Evolutionary conservation across 2,888 invertebrate genomes (phyloP).

Genomic region (Epicampocera succincta): DNA sequence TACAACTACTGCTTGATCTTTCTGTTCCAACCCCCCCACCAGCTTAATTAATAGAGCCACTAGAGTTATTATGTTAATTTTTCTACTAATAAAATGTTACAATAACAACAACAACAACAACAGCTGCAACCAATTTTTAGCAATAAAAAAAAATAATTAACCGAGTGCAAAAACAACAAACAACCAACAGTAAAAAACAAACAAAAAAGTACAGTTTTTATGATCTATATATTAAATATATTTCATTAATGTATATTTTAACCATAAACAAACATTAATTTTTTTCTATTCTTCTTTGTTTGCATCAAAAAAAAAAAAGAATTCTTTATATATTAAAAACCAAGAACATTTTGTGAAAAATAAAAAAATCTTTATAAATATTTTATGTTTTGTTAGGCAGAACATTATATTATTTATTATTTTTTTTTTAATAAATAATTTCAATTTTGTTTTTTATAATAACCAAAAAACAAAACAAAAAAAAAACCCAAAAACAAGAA

Average conservation of each 20-base stretch:
- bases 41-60: conserved; percentile 13
- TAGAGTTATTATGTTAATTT: conserved; percentile 49
- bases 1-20: not conserved
- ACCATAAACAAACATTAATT: conserved; percentile 60
- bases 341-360: conserved; percentile 64
- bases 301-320: conserved; percentile 68
- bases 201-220: conserved; percentile 62
- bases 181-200: conserved; percentile 52
- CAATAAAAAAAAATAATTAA: conserved; percentile 58
- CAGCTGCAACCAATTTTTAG: conserved; percentile 62
- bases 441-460: conserved; percentile 74
- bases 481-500: conserved; percentile 61
- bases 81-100: conserved; percentile 52
- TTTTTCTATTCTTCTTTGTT: conserved; percentile 64
- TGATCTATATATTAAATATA: conserved; percentile 70
- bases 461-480: conserved; percentile 68
- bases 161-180: conserved; percentile 68
- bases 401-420: conserved; percentile 77
- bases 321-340: conserved; percentile 59
- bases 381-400: conserved; percentile 72
- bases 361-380: conserved; percentile 55
- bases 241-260: conserved; percentile 68
- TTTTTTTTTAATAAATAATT: conserved; percentile 78
- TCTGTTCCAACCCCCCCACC: too few species aligned
- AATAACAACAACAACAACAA: conserved; percentile 45